Evolutionary conservation across 2,888 invertebrate species (phyloP), one percentile per base, ranked within the genome.

Genomic region (Parnassius glacialis): DNA sequence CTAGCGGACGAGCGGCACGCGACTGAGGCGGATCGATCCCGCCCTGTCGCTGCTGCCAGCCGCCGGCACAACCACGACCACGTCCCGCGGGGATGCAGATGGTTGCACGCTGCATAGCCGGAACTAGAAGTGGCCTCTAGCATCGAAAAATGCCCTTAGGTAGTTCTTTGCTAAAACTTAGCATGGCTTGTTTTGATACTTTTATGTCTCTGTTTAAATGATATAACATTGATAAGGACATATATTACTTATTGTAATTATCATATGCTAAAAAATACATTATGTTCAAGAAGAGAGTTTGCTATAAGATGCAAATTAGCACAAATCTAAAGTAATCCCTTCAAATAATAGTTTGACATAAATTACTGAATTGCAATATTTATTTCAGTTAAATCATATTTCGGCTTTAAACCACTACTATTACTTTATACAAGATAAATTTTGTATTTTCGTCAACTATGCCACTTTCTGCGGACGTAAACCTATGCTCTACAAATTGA

Each of bases 21-120:
- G 86, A 83, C 72, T 62, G 70, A 72, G 83, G 74, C 74, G 74
- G 75, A 76, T 75, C 73, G 73, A 72, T 74, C 66, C 74, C 74
- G 72, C 73, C 74, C 75, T 85, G 86, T 84, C 84, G 85, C 86
- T 83, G 79, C 81, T 82, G 80, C 67, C 64, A 64, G 69, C 67
- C 56, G 61, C 72, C 71, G 72, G 71, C 70, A 74, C 71, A 72
- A 66, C 77, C 75, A 65, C 67, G 67, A 61, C 61, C 73, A 67
- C 72, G 76, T 88, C 88, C 87, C 87, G 86, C 85, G 85, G 90
- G 90, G 90, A 89, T 90, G 90, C 89, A 87, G 88, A 85, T 89
- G 88, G 86, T 85, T 71, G 79, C 73, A 75, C 70, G 67, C 64
- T 61, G 62, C 62, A 68, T 55, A 51, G 48, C n/a, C 10, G 12